Conservation (phyloP, 2,113 vertebrate genomes). For the Synodontis membranacea region DNA sequence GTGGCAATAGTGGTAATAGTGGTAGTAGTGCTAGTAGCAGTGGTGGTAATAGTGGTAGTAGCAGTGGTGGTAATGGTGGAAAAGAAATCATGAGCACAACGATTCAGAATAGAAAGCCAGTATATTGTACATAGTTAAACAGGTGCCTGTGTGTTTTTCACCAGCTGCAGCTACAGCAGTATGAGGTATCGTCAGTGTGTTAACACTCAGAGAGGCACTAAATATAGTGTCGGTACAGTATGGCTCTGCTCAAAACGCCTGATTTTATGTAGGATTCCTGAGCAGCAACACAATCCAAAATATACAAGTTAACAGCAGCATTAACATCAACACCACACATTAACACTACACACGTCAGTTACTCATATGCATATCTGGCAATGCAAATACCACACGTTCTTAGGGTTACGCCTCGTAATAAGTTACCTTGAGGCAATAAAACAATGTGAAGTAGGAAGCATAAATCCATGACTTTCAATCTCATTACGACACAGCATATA, state of each 20-base stretch:
- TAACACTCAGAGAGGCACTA: conserved; percentile 45
- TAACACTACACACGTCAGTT: neutral
- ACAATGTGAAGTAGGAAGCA: conserved; percentile 17
- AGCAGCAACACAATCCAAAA: conserved; percentile 42
- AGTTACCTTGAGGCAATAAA: conserved; percentile 11
- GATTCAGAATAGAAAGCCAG: conserved; percentile 23
- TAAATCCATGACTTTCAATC: conserved; percentile 15
- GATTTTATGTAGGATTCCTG: conserved; percentile 31
- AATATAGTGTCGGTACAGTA: conserved; percentile 38
- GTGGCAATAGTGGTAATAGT: neutral
- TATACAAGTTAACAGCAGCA: conserved; percentile 30
- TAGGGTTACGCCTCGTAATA: neutral
- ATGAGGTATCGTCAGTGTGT: conserved; percentile 39
- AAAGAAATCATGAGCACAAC: conserved; percentile 20
- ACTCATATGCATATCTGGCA: neutral
- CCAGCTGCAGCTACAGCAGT: conserved; percentile 33
- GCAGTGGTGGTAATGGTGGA: neutral
- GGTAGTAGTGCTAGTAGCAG: neutral
- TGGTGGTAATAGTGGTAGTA: neutral
- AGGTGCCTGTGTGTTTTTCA: conserved; percentile 31
- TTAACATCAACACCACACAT: conserved; percentile 1
- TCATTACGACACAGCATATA: neutral
- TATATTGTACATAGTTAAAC: conserved; percentile 34
- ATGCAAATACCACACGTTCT: neutral
- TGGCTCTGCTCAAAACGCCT: conserved; percentile 39